Percentiles rank a stretch among this genome's conserved stretches.
phyloP scores from a whole-genome alignment of 1,140 invertebrate species.

The Sipha flava region DNA sequence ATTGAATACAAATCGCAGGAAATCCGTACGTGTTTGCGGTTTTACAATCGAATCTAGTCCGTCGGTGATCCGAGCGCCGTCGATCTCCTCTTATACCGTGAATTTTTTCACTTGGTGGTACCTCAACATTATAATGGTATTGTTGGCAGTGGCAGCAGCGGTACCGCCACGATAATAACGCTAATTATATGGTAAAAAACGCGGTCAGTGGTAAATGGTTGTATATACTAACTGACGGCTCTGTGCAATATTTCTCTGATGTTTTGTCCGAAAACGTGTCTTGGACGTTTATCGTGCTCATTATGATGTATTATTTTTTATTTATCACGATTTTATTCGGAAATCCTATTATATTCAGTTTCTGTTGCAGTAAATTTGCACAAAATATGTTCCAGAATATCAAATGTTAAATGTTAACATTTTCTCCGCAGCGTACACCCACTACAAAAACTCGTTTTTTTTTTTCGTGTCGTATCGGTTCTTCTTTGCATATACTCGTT shows the following conservation, averaged over 20 bases:
- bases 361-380: neutral
- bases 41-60: neutral
- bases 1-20: neutral
- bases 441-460: neutral
- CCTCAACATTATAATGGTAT: constrained; percentile 7
- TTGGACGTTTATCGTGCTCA: neutral
- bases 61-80: neutral
- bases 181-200: neutral
- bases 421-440: neutral
- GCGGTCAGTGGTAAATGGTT: constrained; percentile 4
- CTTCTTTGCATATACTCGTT: neutral
- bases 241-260: neutral
- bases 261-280: constrained; percentile 1
- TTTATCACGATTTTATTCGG: neutral
- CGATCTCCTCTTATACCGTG: neutral
- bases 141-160: neutral
- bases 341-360: neutral
- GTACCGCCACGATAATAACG: neutral
- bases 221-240: neutral
- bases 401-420: neutral
- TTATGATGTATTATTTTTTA: neutral
- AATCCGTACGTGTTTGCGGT: neutral
- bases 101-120: neutral
- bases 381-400: neutral
- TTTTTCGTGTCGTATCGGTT: neutral